Base-by-base conservation (phyloP, 1,140 invertebrate genomes). In the Parapsyche elsis region DNA sequence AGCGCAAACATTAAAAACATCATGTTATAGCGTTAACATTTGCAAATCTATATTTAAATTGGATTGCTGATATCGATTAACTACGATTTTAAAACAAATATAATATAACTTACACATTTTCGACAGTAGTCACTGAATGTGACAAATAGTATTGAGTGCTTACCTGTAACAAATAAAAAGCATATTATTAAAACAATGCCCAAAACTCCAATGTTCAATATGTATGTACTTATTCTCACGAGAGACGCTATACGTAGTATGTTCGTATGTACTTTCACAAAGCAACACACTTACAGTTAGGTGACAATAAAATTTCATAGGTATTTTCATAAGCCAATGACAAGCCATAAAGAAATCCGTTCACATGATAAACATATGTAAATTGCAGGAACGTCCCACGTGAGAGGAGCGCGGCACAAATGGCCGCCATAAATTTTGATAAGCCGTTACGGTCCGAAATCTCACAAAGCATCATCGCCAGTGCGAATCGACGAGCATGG, bases 391-490 rank as follows among this genome's bases (percentile, higher is more conserved):
- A 75, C 73, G 49, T 57, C 73, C 73, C 73, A 75, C 73, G 73
- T 75, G 73, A 53, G 49, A 75, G 45, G 44, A 21, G 73, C 73
- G 53, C 46, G 45, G 73, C 45, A 75, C 73, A 46, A 75, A 75
- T 75, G 73, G 75, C 75, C 46, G 26, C 57, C 75, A 64, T 77
- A 77, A 77, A 77, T 77, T 64, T 61, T 53, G 75, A 77, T 77
- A 77, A 77, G 75, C 75, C 75, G 75, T 77, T 77, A 77, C 75
- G 57, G 57, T 19, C 73, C 73, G 49, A 75, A 75, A 75, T 75
- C 24, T 57, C 73, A 75, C 49, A 53, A 16, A 53, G 21, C 73
- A 67, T 67, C 64, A 26, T 67, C 64, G 64, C 24, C 9, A 67
- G 64, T 67, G 64, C 64, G 64, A 67, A 67, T 67, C 64, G 64